Base-by-base conservation (phyloP, 2,113 vertebrate species). In the Microcebus ravelobensis region DNA sequence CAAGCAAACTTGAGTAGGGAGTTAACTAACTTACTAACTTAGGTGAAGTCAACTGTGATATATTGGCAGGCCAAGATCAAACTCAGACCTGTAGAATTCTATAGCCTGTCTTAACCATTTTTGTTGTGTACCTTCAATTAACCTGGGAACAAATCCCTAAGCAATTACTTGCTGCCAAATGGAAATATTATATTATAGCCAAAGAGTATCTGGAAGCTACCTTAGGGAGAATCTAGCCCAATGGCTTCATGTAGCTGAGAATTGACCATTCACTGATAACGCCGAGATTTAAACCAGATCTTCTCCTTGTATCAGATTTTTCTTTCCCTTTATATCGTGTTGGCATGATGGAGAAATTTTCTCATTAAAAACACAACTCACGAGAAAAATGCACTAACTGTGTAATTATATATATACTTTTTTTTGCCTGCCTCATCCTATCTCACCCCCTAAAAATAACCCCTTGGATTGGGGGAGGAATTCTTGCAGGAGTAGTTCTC, bases 351-450 rank as follows among this genome's bases (percentile, higher is more conserved):
- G 55, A 87, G n/a, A 73, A 63, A 34, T 65, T n/a, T 65, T 79
- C 39, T 91, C 21, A 73, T 31, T 87, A 57, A 93, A 85, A 96
- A 59, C 21, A n/a, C 15, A 93, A 80, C 21, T 90, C 59, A 79
- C 8, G 9, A 81, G 65, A 59, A 92, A 87, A 96, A 85, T 48
- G 29, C 25, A 61, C 31, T 36, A 36, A 31, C 87, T 52, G 0
- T 52, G 21, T 70, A 27, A 71, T 29, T 48, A 8, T 83, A 11
- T 87, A 20, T 36, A 84, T 14, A 48, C 14, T 34, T 14, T 34
- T 63, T 86, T 65, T 82, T 31, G 14, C 27, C 63, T 95, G n/a
- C 74, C 34, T 52, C 10, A 27, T 45, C 36, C 52, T 74, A 67
- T 93, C 31, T 74, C n/a, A 82, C 11, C 31, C 21, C 14, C 3